A percentile compares a stretch with the other conserved stretches of the same genome.
Evolutionary conservation across 2,888 invertebrate species (phyloP).

Genomic region (Macropis europaea): DNA sequence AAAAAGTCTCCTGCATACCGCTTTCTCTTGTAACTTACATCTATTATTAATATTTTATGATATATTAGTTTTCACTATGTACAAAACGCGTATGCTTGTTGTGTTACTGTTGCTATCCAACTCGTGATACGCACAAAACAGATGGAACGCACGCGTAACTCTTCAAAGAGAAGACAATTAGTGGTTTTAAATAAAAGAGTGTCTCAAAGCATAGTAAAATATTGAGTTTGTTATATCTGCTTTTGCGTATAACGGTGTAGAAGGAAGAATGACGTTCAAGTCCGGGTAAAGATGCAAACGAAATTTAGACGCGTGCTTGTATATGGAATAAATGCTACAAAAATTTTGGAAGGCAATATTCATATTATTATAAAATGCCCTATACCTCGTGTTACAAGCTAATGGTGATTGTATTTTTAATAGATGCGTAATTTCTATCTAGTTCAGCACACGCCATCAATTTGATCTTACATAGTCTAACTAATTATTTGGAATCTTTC

Average conservation of each 20-base stretch:
- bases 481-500: slow-evolving; percentile 56
- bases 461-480: slow-evolving; percentile 63
- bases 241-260: slow-evolving; percentile 63
- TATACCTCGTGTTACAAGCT: slow-evolving; percentile 72
- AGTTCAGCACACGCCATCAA: slow-evolving; percentile 68
- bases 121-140: slow-evolving; percentile 65
- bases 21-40: slow-evolving; percentile 53
- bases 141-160: slow-evolving; percentile 53
- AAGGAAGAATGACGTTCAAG: slow-evolving; percentile 70
- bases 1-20: slow-evolving; percentile 58
- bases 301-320: slow-evolving; percentile 60
- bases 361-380: slow-evolving; percentile 75
- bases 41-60: slow-evolving; percentile 74
- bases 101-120: slow-evolving; percentile 62
- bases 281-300: slow-evolving; percentile 59
- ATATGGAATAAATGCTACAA: slow-evolving; percentile 67
- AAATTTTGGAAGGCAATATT: slow-evolving; percentile 76
- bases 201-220: slow-evolving; percentile 41
- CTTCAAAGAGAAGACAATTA: slow-evolving; percentile 43
- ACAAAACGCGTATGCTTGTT: slow-evolving; percentile 71
- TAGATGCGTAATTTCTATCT: slow-evolving; percentile 71
- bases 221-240: slow-evolving; percentile 52
- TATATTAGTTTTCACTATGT: slow-evolving; percentile 76
- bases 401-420: slow-evolving; percentile 73
- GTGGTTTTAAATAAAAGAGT: slow-evolving; percentile 46